Evolutionary conservation across 2,113 vertebrate genomes (phyloP).

Genomic region (Caracal caracal): DNA sequence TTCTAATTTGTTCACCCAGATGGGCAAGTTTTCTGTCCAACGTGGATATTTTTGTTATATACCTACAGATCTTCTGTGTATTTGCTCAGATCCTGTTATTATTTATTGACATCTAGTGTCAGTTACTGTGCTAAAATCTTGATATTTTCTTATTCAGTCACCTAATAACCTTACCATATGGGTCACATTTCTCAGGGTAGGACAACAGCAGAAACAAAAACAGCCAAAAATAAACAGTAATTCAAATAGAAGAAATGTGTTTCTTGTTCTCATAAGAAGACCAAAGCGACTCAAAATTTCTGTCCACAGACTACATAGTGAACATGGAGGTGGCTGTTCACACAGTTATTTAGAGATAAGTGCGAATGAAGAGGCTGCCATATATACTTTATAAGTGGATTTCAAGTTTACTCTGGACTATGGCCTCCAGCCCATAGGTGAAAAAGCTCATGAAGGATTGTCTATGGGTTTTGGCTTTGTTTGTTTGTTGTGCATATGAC

Average conservation of each 20-base stretch:
- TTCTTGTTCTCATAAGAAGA: background rate
- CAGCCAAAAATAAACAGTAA: background rate
- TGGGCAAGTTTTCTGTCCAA: background rate
- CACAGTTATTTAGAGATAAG: background rate
- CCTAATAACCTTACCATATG: background rate
- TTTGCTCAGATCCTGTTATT: background rate
- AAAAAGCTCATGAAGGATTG: background rate
- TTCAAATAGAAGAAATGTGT: background rate
- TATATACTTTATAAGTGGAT: background rate
- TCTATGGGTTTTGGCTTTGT: background rate
- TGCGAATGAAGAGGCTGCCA: rapidly evolving
- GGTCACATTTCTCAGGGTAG: background rate
- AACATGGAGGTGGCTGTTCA: background rate
- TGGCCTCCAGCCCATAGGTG: background rate
- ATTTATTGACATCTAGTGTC: background rate
- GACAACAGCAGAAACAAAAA: background rate
- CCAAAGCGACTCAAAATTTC: background rate
- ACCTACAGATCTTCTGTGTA: background rate
- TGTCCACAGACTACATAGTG: rapidly evolving
- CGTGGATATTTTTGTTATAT: background rate
- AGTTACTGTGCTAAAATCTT: background rate
- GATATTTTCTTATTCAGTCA: background rate
- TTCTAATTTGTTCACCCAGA: background rate
- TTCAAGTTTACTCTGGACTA: background rate
- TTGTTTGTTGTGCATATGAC: background rate